These are phyloP conservation scores for Danio rerio DNA, from an alignment of 2,113 vertebrate genomes.

Conservation along the genomic window GRCz12tu NC_133179.1:15376001-15376500, in stretches of 20 bases:
- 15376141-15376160: neutral
- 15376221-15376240: neutral
- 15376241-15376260: no score
- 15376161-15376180: neutral
- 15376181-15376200: neutral
- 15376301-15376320: neutral
- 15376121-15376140: no score
- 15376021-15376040: no score
- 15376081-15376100: no score
- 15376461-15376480: neutral
- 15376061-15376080: no score
- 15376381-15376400: neutral
- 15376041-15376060: no score
- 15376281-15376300: neutral
- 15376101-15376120: no score
- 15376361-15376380: neutral
- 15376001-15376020: no score
- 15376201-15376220: neutral
- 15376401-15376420: neutral
- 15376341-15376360: neutral
- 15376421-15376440: neutral
- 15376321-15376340: neutral
- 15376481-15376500: neutral
- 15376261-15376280: neutral
- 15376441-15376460: neutral